Conservation (phyloP, 2,888 invertebrate species). For the Amphipoea lucens region DNA sequence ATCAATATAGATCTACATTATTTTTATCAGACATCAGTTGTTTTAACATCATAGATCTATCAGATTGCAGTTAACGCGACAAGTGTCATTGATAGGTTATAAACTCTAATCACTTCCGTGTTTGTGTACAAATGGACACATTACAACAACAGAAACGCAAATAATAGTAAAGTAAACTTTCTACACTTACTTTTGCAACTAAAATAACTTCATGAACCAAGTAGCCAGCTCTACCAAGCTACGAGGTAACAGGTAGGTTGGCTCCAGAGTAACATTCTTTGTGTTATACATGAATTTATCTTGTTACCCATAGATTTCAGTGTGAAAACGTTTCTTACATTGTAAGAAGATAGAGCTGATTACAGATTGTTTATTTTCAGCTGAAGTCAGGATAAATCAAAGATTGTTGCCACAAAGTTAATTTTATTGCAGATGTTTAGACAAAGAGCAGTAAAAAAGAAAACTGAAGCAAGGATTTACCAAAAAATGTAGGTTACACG, state of each 20-base stretch:
- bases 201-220: background rate
- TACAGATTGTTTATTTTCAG: background rate
- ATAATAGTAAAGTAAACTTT: background rate
- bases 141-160: background rate
- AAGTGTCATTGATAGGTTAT: conserved; percentile 7
- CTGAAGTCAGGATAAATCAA: conserved; percentile 9
- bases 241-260: conserved; percentile 3
- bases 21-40: conserved; percentile 50
- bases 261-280: conserved; percentile 9
- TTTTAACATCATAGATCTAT: conserved; percentile 33
- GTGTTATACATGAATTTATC: background rate
- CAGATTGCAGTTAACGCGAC: conserved; percentile 28
- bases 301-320: background rate
- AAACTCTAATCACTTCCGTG: conserved; percentile 35
- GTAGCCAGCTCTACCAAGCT: background rate
- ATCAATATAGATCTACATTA: conserved; percentile 37
- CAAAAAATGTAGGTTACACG: conserved; percentile 1
- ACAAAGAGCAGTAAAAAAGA: conserved; percentile 23
- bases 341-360: conserved; percentile 3
- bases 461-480: background rate
- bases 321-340: background rate
- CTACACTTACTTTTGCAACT: background rate
- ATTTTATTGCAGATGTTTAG: conserved; percentile 2
- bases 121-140: conserved; percentile 26
- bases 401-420: conserved; percentile 1